Evolutionary conservation across 2,888 invertebrate species (phyloP).

Genomic region (Rhogogaster chlorosoma): DNA sequence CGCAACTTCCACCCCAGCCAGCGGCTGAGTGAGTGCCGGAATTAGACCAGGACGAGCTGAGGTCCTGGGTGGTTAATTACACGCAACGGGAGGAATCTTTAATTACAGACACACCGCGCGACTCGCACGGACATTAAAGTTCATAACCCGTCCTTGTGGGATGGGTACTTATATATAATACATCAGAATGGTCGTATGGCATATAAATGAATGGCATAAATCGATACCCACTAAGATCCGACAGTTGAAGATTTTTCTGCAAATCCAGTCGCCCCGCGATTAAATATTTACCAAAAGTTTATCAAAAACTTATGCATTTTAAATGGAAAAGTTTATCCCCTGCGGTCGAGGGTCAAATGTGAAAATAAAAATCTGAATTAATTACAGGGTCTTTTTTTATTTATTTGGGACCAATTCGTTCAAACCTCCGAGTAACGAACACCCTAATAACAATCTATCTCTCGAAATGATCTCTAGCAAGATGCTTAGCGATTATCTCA

Average conservation of each 20-base stretch:
- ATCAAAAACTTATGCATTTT: too few relatives aligned
- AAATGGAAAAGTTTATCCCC: too few relatives aligned
- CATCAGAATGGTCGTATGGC: too few relatives aligned
- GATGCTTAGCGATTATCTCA: neutral
- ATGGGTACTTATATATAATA: neutral
- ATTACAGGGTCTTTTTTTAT: too few relatives aligned
- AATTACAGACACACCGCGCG: slow-evolving; percentile 5
- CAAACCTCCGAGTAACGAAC: neutral
- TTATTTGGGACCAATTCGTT: too few relatives aligned
- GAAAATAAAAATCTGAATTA: too few relatives aligned
- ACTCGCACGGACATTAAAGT: neutral
- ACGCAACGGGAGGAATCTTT: slow-evolving; percentile 29
- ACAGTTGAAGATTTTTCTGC: too few relatives aligned
- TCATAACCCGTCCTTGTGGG: neutral
- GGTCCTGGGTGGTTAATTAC: slow-evolving; percentile 18
- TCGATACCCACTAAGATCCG: too few relatives aligned
- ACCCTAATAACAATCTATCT: neutral
- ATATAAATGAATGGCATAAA: too few relatives aligned
- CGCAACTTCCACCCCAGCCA: slow-evolving; percentile 22
- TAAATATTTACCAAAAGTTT: too few relatives aligned
- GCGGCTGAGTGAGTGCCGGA: slow-evolving; percentile 31
- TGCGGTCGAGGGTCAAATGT: too few relatives aligned
- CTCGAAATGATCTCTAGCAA: neutral
- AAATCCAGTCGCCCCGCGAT: too few relatives aligned
- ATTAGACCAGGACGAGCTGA: slow-evolving; percentile 21